Conservation (phyloP, 2,888 invertebrate species). For the Lamellibrachia satsuma region DNA sequence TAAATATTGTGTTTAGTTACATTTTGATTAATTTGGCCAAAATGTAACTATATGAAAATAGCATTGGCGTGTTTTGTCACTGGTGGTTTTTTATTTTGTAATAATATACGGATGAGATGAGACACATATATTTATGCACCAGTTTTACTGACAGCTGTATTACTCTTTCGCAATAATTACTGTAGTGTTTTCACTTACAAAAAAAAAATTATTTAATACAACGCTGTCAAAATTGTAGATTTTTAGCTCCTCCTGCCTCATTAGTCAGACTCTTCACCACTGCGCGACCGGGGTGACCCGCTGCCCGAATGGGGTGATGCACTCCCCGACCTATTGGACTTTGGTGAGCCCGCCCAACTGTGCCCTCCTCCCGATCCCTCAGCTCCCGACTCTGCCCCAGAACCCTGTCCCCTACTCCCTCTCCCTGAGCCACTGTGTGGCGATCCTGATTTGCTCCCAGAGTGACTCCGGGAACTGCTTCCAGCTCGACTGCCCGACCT, state of each 20-base stretch:
- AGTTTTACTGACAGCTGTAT: too few relatives aligned
- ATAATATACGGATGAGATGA: too few relatives aligned
- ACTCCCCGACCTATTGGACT: background rate
- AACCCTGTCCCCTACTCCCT: background rate
- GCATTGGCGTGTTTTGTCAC: too few relatives aligned
- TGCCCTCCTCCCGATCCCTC: background rate
- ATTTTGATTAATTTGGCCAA: too few relatives aligned
- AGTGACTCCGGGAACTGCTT: slow-evolving; percentile 19
- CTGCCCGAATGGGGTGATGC: background rate
- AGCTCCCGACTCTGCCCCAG: slow-evolving; percentile 21
- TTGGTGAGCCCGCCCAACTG: background rate
- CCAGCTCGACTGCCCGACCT: slow-evolving; percentile 22
- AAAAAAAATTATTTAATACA: too few relatives aligned
- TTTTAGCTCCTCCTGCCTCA: background rate
- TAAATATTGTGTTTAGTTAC: too few relatives aligned
- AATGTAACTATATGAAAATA: too few relatives aligned
- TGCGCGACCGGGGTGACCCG: background rate
- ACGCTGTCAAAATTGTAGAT: too few relatives aligned
- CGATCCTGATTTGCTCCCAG: slow-evolving; percentile 22
- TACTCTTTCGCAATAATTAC: too few relatives aligned
- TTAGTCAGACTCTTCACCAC: background rate
- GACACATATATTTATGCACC: too few relatives aligned
- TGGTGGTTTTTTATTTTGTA: too few relatives aligned
- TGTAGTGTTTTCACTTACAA: too few relatives aligned
- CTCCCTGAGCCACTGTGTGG: background rate